Evolutionary conservation across 2,888 invertebrate genomes (phyloP), one percentile per base, ranked within the genome.

Genomic region (Agrotis clavis): DNA sequence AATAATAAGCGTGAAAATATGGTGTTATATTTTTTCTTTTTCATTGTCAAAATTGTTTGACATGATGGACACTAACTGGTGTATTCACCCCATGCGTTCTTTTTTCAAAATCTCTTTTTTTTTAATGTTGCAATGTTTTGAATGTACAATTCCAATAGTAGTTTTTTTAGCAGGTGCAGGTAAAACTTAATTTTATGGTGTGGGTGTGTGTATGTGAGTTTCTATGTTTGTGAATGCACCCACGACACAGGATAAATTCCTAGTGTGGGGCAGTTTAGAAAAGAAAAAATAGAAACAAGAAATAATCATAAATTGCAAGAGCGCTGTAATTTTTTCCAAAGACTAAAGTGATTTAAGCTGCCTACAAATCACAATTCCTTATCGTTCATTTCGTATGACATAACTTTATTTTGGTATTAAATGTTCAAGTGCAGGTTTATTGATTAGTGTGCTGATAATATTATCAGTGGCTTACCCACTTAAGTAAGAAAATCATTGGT

Each of bases 31-130:
- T 11, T 41, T 41, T 41, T 41, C 11, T 41, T 2, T 2, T 9
- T 9, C 9, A 11, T 41, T 41, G 6, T 35, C 35, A 3, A 35
- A n/a, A 2, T 35, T n/a, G 30, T n/a, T 41, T n/a, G 21, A 61
- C n/a, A n/a, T 61, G 14, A 11, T 41, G 13, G 45, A 50, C 16
- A 53, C 47, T 48, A 60, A 67, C 47, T 50, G 67, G 59, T 63
- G 35, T 19, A 5, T 41, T 78, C 56, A 78, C 78, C 60, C 63
- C 30, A 67, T 6, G 30, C n/a, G 7, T 74, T 74, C n/a, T n/a
- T 4, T 50, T 56, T 48, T 50, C 41, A 6, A 50, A 57, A 13
- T 11, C 3, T 11, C 3, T 11, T 45, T 4, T 14, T 0, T 48
- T 30, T 50, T 61, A 1, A 41, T 7, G 4, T 9, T 35, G 21